Conservation (phyloP, 2,797 vertebrate genomes). For the Myotis findleyi region DNA sequence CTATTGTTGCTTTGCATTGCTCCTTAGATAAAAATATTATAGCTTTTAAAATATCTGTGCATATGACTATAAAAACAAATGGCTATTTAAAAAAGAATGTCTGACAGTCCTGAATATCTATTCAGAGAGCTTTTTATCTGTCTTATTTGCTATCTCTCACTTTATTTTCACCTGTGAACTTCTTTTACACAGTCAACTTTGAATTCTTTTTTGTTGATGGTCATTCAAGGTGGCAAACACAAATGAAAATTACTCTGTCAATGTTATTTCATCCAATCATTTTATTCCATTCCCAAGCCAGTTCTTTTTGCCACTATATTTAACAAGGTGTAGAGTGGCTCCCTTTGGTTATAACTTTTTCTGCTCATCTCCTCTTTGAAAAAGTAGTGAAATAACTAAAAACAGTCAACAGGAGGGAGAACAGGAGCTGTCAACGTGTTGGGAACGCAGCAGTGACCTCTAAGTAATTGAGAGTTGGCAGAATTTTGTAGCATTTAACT, state of each 20-base stretch:
- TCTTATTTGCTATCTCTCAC: background rate
- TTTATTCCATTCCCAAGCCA: background rate
- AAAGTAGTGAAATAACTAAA: background rate
- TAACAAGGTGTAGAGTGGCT: background rate
- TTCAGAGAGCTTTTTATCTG: background rate
- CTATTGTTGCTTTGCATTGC: background rate
- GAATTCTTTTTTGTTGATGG: background rate
- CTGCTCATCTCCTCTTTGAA: background rate
- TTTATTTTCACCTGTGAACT: conserved; percentile 16
- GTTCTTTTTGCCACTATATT: background rate
- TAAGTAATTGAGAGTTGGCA: background rate
- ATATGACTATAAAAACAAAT: background rate
- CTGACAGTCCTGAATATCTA: background rate
- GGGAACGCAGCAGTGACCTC: background rate
- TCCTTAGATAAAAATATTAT: background rate
- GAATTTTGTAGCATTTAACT: background rate
- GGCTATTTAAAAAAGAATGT: background rate
- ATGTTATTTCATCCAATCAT: background rate
- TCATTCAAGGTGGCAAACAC: background rate
- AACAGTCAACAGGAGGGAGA: background rate
- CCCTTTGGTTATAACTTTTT: background rate
- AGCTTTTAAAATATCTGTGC: background rate
- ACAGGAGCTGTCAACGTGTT: background rate
- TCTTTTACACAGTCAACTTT: conserved; percentile 28
- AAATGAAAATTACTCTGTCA: background rate